Percentiles rank a stretch among this genome's conserved stretches.
These are phyloP conservation scores for Ataeniobius toweri DNA, from an alignment of 2,797 vertebrate species.

Conservation along the genomic window DNA sequence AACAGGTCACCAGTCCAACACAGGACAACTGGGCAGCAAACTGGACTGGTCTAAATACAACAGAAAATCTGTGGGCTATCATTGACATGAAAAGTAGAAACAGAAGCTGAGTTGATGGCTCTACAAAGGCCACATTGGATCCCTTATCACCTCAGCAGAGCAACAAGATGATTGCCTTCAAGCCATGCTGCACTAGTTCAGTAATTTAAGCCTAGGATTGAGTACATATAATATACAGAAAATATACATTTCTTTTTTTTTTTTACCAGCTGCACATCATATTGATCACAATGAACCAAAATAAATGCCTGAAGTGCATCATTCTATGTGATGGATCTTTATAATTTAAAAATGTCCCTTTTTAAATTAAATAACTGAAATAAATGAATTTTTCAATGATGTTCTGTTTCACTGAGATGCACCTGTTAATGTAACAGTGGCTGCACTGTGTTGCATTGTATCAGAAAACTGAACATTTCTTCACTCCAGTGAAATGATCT, in stretches of 20 bases:
- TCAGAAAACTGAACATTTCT: background rate
- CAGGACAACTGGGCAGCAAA: background rate
- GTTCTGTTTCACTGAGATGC: background rate
- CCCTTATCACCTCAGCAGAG: background rate
- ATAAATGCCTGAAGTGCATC: background rate
- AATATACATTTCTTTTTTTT: background rate
- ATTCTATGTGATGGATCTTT: background rate
- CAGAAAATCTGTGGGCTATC: background rate
- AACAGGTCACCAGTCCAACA: background rate
- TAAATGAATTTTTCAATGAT: background rate
- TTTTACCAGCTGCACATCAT: background rate
- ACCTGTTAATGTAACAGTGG: background rate
- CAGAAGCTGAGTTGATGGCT: background rate
- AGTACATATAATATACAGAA: too few species aligned
- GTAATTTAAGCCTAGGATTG: too few species aligned
- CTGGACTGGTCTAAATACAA: background rate
- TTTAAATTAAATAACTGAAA: background rate
- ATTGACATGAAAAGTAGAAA: background rate
- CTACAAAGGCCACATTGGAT: background rate
- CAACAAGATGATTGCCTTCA: background rate
- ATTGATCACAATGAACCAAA: background rate
- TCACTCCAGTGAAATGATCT: background rate
- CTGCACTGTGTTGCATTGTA: background rate
- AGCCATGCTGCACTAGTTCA: too few species aligned
- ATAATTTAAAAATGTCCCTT: background rate